Base-by-base conservation (phyloP, 2,797 vertebrate genomes). In the Choloepus didactylus region DNA sequence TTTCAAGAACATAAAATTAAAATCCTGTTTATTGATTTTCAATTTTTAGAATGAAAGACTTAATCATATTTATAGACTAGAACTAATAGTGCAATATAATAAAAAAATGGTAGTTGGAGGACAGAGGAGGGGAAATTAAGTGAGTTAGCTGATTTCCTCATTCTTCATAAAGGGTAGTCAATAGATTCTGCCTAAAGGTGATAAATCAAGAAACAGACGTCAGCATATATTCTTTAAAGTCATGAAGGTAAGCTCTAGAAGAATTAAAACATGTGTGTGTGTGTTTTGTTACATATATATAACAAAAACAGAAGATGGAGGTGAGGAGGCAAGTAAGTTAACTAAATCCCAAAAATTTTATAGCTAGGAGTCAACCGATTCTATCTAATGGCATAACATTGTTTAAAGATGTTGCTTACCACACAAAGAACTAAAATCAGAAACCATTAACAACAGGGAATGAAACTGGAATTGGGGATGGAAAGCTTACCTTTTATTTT, bases 1-100 rank as follows among this genome's bases (percentile, higher is more conserved):
- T 87, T 87, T 92, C 62, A 91, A 64, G 73, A 92, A 85, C 88
- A 69, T 49, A 70, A 49, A 88, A 79, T 75, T 91, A 88, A 96
- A 85, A 85, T 76, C 41, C 59, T 80, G 12, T 92, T 92, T 82
- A 95, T 69, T 76, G 59, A 54, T 91, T 95, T 94, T 89, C 76
- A 84, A n/a, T 66, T 89, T 67, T 95, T 84, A 84, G 70, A 80
- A 80, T 18, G 69, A 73, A 93, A 87, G 64, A 51, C 73, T 88
- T 91, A 93, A 93, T 46, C 77, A 72, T 70, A 89, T 46, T 79
- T 59, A 86, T 3, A 69, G 73, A 85, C 44, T 21, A 88, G 77
- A 41, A 95, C 69, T 49, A 49, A 92, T 70, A 70, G 49, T 2
- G 14, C 82, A 41, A 95, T 69, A 79, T 76, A 86, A 80, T n/a